Percentiles rank a stretch among this genome's conserved stretches.
Conservation (phyloP, 2,888 invertebrate species). For the Melanostoma mellinum region DNA sequence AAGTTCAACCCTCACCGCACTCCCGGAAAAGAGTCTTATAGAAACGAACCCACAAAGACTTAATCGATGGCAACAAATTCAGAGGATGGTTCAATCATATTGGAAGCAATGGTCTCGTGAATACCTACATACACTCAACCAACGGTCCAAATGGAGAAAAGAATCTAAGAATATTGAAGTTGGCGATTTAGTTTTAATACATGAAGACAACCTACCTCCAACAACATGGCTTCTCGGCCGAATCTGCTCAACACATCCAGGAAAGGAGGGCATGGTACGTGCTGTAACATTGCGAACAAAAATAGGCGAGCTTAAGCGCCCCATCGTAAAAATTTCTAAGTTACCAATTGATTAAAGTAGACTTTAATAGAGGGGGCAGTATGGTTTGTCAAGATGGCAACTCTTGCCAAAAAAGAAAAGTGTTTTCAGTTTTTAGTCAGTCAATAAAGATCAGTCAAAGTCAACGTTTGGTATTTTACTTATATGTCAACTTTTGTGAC, state of each 20-base stretch:
- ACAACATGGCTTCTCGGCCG: constrained; percentile 6
- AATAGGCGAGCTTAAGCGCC: constrained; percentile 6
- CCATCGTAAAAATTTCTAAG: constrained; percentile 8
- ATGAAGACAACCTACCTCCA: constrained; percentile 19
- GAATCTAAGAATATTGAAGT: neutral
- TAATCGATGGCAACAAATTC: constrained; percentile 11
- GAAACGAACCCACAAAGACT: constrained; percentile 25
- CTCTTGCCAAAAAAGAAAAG: too few species aligned
- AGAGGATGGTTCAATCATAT: constrained; percentile 3
- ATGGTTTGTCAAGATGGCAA: neutral
- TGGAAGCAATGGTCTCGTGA: constrained; percentile 32
- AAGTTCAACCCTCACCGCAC: constrained; percentile 2
- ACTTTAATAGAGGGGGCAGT: constrained; percentile 13
- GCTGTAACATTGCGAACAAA: constrained; percentile 14
- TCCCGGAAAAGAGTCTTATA: constrained; percentile 13
- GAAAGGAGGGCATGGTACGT: neutral
- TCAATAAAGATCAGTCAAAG: too few species aligned
- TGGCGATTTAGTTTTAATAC: constrained; percentile 2
- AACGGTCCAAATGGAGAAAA: neutral
- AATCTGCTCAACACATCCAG: neutral
- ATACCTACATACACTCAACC: constrained; percentile 38
- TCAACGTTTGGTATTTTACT: too few species aligned
- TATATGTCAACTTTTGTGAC: too few species aligned
- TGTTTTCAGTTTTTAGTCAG: too few species aligned
- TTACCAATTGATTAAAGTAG: constrained; percentile 8